Conservation (phyloP, 2,113 vertebrate genomes). For the Charadrius vociferus region DNA sequence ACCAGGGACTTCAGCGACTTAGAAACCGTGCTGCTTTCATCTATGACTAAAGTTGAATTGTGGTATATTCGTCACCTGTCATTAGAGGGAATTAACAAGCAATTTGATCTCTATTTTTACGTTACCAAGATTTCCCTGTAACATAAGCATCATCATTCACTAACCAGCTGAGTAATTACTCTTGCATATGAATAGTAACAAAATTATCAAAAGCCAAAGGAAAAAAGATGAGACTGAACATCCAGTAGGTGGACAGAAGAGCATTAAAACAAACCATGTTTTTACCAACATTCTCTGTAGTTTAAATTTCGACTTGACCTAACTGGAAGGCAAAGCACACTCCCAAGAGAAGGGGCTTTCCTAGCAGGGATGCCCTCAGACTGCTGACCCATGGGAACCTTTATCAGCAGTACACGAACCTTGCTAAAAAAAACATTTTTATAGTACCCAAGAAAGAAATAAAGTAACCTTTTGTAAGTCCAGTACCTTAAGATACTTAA, state of each 20-base stretch:
- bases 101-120: background rate
- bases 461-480: accelerated
- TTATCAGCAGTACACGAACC: background rate
- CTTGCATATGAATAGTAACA: background rate
- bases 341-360: background rate
- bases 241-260: background rate
- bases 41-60: background rate
- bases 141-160: background rate
- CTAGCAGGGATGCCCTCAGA: background rate
- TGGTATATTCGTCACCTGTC: background rate
- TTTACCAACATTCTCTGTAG: background rate
- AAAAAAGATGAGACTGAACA: background rate
- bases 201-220: background rate
- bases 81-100: background rate
- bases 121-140: background rate
- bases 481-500: background rate
- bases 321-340: background rate
- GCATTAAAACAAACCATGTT: accelerated
- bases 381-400: background rate
- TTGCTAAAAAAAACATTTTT: background rate
- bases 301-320: background rate
- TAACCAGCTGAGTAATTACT: background rate
- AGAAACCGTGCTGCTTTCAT: background rate
- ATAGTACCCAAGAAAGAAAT: background rate
- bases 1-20: background rate